A percentile compares a stretch with the other conserved stretches of the same genome.
These are phyloP conservation scores for Sabatieria punctata DNA, from an alignment of 2,888 invertebrate genomes.

Conservation along the genomic window DNA sequence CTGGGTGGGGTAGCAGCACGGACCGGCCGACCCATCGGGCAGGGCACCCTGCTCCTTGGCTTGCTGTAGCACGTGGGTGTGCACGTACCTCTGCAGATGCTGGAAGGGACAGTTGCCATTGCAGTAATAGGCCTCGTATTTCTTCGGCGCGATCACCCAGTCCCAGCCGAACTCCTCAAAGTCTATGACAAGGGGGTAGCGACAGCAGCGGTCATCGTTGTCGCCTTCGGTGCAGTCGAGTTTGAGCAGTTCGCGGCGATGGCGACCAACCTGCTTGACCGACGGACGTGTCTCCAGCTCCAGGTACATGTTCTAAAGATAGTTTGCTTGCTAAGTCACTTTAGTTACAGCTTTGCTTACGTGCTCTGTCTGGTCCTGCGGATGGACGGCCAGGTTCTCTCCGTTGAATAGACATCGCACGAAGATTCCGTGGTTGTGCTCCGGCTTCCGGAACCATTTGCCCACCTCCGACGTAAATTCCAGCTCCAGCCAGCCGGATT, in stretches of 20 bases:
- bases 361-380: too few relatives aligned
- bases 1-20: constrained; percentile 77
- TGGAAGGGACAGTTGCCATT: constrained; percentile 79
- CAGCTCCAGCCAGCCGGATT: too few relatives aligned
- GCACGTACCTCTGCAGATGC: constrained; percentile 65
- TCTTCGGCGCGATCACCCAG: constrained; percentile 84
- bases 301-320: constrained; percentile 17
- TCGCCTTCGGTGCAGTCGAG: constrained; percentile 20
- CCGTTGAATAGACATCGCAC: not conserved
- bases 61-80: too few relatives aligned
- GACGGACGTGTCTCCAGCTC: constrained; percentile 16
- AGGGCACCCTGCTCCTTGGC: too few relatives aligned
- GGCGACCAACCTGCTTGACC: constrained; percentile 8
- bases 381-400: constrained; percentile 6
- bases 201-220: constrained; percentile 51
- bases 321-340: too few relatives aligned
- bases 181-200: constrained; percentile 78
- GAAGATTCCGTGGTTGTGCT: constrained; percentile 2
- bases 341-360: too few relatives aligned
- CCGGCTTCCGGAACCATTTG: constrained; percentile 6
- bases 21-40: constrained; percentile 56
- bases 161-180: too few relatives aligned
- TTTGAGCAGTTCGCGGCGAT: constrained; percentile 16
- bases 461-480: too few relatives aligned
- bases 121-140: constrained; percentile 88